phyloP scores from a whole-genome alignment of 2,797 vertebrate species.

The Myiotriccus ornatus region DNA sequence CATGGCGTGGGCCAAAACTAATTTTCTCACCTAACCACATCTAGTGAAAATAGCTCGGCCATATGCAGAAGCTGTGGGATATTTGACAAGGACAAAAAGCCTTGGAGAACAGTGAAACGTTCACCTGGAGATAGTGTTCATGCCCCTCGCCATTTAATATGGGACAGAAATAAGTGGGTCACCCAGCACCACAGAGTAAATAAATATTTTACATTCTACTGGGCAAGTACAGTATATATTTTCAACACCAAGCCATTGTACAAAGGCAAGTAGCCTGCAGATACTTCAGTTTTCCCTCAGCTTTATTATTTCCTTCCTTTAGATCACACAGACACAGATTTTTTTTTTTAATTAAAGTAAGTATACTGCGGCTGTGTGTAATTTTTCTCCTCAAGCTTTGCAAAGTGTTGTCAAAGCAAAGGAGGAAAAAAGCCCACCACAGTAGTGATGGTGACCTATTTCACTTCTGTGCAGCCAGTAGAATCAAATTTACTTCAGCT shows the following conservation, averaged over 20 bases:
- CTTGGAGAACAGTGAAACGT: not conserved
- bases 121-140: not conserved
- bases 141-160: not conserved
- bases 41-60: not conserved
- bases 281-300: not conserved
- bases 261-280: constrained; percentile 14
- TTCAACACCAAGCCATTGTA: constrained; percentile 7
- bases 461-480: constrained; percentile 21
- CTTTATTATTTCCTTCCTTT: constrained; percentile 22
- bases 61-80: not conserved
- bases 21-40: constrained; percentile 28
- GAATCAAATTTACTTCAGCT: constrained; percentile 46
- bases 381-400: constrained; percentile 21
- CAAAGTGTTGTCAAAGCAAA: not conserved
- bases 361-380: not conserved
- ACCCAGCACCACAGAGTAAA: constrained; percentile 8
- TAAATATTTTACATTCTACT: constrained; percentile 34
- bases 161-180: constrained; percentile 19
- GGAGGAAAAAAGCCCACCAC: not conserved
- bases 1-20: not conserved
- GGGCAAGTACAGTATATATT: not conserved
- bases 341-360: not conserved
- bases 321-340: not conserved
- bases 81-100: constrained; percentile 39
- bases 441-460: constrained; percentile 22